These are phyloP conservation scores for Vulpes vulpes DNA, from an alignment of 2,113 vertebrate genomes.

Conservation along the genomic window DNA sequence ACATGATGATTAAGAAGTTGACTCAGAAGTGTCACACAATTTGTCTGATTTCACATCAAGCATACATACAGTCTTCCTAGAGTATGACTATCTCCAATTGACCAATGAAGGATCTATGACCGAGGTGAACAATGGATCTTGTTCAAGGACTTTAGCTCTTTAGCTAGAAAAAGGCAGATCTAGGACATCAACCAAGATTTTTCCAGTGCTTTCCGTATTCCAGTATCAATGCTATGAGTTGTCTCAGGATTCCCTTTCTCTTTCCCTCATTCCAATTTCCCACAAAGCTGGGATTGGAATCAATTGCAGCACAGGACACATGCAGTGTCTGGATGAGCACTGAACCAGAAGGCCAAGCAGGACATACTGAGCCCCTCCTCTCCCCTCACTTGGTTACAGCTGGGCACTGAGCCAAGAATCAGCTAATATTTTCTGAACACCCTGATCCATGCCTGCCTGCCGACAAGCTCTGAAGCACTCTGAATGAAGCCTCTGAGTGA, in stretches of 20 bases:
- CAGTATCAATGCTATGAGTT: background rate
- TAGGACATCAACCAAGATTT: no score
- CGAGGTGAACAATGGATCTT: background rate
- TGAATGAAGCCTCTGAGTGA: background rate
- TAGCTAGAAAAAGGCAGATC: background rate
- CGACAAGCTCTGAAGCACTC: background rate
- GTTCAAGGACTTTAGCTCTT: background rate
- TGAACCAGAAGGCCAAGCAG: background rate
- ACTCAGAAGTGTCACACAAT: background rate
- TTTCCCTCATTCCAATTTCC: background rate
- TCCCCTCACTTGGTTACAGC: background rate
- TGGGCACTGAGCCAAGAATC: background rate
- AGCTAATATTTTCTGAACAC: no score
- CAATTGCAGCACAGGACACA: background rate
- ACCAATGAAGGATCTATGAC: background rate
- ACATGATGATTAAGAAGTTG: background rate
- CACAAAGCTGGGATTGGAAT: background rate
- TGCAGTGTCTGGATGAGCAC: no score
- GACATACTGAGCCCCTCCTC: background rate
- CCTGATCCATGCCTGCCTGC: background rate
- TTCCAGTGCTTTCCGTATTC: background rate
- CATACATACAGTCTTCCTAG: background rate
- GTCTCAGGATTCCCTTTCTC: background rate
- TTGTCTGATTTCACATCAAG: background rate
- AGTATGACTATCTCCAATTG: accelerated